Conservation (phyloP, 2,888 invertebrate genomes). For the Drosophila mercatorum region DNA sequence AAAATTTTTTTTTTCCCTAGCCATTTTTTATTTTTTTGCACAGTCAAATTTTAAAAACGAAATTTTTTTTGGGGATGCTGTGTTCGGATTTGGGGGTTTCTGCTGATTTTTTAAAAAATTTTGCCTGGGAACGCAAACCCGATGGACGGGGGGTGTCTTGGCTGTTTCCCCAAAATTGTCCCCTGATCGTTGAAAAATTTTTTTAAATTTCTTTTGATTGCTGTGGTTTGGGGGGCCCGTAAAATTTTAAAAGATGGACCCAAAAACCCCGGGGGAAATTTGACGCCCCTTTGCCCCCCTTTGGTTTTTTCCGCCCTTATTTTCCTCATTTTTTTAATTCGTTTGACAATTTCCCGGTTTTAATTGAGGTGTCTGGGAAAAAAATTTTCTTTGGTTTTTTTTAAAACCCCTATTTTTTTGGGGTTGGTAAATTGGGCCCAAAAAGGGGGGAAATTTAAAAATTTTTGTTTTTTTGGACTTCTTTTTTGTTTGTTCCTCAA, state of each 20-base stretch:
- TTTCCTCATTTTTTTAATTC: too few species aligned
- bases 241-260: too few species aligned
- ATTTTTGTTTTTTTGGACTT: conserved; percentile 81
- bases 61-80: conserved; percentile 81
- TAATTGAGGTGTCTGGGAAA: too few species aligned
- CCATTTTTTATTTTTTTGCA: conserved; percentile 85
- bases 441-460: too few species aligned
- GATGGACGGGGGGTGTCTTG: conserved; percentile 27
- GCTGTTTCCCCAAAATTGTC: too few species aligned
- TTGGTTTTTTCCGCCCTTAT: too few species aligned
- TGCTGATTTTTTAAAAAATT: conserved; percentile 40
- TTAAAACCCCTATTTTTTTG: conserved; percentile 61
- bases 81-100: conserved; percentile 56
- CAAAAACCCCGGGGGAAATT: too few species aligned
- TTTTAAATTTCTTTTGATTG: conserved; percentile 43
- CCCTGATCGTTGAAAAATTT: too few species aligned
- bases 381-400: too few species aligned
- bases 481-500: conserved; percentile 75
- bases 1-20: conserved; percentile 84
- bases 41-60: conserved; percentile 84
- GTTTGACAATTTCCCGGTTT: too few species aligned
- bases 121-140: conserved; percentile 62
- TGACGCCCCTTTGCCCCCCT: too few species aligned
- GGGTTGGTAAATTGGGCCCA: conserved; percentile 76
- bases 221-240: too few species aligned